A percentile compares a stretch with the other conserved stretches of the same genome.
phyloP scores from a whole-genome alignment of 2,113 vertebrate genomes.

The Ellobius talpinus region DNA sequence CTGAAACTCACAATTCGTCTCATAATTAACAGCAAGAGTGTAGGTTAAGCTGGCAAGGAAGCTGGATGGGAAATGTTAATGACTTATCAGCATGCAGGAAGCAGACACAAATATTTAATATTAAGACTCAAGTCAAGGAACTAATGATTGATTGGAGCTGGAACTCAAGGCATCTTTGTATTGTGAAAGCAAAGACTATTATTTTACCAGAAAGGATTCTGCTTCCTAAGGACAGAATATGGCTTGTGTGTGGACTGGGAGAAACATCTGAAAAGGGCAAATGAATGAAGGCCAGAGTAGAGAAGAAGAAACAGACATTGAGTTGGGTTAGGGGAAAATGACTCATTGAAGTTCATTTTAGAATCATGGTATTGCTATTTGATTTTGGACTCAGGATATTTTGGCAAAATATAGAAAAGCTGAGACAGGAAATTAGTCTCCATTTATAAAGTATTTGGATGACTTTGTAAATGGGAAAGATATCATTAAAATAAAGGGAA shows the following conservation, averaged over 20 bases:
- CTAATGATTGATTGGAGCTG: neutral
- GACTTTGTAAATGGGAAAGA: conserved; percentile 37
- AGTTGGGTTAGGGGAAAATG: conserved; percentile 43
- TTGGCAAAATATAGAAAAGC: conserved; percentile 58
- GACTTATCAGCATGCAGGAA: neutral
- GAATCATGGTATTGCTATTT: conserved; percentile 62
- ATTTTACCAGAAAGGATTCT: conserved; percentile 10
- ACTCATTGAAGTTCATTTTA: neutral
- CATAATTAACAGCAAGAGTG: neutral
- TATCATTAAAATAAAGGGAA: conserved; percentile 60
- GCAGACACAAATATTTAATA: conserved; percentile 1
- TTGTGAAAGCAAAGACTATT: conserved; percentile 44
- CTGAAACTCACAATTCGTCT: neutral
- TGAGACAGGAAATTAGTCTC: conserved; percentile 63
- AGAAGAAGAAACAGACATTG: neutral
- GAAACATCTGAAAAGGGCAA: neutral
- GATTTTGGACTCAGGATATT: conserved; percentile 52
- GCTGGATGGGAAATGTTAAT: neutral
- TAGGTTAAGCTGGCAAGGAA: neutral
- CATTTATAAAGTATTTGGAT: conserved; percentile 64
- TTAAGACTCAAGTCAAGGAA: neutral
- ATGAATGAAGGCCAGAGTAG: neutral
- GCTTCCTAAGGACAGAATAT: neutral
- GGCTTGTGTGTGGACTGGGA: neutral
- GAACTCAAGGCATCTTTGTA: conserved; percentile 22